phyloP scores from a whole-genome alignment of 2,113 vertebrate species.

The Lipophrys pholis region DNA sequence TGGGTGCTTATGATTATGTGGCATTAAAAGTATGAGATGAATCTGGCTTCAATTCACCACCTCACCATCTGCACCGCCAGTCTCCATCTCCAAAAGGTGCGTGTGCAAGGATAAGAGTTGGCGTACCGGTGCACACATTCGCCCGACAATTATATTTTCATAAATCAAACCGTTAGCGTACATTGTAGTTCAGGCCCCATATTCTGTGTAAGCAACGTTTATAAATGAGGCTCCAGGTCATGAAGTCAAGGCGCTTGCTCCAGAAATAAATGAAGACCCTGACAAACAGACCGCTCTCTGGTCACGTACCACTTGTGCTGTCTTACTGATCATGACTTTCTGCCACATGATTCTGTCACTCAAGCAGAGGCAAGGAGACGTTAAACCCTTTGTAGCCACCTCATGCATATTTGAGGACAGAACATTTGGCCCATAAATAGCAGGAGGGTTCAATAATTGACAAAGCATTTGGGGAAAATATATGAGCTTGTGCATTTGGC shows the following conservation, averaged over 20 bases:
- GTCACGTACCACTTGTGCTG: constrained; percentile 43
- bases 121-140: too few species aligned
- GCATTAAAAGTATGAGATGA: too few species aligned
- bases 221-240: constrained; percentile 16
- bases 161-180: too few species aligned
- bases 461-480: constrained; percentile 63
- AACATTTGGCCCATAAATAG: constrained; percentile 77
- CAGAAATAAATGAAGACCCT: constrained; percentile 56
- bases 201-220: too few species aligned
- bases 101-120: too few species aligned
- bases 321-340: constrained; percentile 10
- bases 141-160: too few species aligned
- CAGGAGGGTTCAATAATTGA: constrained; percentile 75
- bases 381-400: constrained; percentile 68
- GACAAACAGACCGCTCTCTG: constrained; percentile 53
- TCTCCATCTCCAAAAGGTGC: too few species aligned
- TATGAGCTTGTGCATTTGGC: constrained; percentile 45
- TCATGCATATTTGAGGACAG: constrained; percentile 81
- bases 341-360: constrained; percentile 59
- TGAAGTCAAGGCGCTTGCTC: constrained; percentile 30
- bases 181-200: too few species aligned
- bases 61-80: too few species aligned
- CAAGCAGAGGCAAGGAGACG: constrained; percentile 57
- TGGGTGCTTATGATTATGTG: too few species aligned
- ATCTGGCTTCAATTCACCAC: too few species aligned